phyloP scores from a whole-genome alignment of 64 coral and sea anemone species.

The Actinia equina region DNA sequence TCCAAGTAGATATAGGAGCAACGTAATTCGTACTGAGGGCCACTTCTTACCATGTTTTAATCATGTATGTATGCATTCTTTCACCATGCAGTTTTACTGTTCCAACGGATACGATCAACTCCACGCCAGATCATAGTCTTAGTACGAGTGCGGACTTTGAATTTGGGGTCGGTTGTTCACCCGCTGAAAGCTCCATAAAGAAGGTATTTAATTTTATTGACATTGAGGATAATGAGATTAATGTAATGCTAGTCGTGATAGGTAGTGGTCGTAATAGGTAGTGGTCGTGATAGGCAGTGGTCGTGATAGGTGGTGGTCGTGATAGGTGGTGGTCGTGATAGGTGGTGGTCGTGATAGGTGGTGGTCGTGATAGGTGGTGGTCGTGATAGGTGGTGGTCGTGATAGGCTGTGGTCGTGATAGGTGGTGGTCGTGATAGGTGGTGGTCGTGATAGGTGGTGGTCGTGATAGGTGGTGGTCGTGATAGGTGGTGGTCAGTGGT shows the following conservation, averaged over 20 bases:
- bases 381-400: no score
- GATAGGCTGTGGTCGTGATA: no score
- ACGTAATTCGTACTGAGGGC: no score
- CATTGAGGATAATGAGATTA: neutral
- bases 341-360: no score
- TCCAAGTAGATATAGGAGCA: no score
- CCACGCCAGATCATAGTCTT: neutral
- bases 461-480: no score
- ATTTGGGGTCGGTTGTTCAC: constrained; percentile 28
- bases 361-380: no score
- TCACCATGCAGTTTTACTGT: neutral
- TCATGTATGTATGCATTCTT: neutral
- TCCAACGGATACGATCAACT: neutral
- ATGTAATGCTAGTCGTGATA: neutral
- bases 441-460: no score
- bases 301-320: neutral
- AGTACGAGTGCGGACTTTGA: constrained; percentile 32
- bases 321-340: no score
- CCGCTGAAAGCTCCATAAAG: neutral
- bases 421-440: no score
- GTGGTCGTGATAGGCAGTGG: neutral
- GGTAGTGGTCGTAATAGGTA: neutral
- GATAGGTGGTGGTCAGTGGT: no score
- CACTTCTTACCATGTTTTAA: neutral
- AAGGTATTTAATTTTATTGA: neutral